These are phyloP conservation scores for Danio aesculapii DNA, from an alignment of 2,797 vertebrate genomes.

Conservation along the genomic window DNA sequence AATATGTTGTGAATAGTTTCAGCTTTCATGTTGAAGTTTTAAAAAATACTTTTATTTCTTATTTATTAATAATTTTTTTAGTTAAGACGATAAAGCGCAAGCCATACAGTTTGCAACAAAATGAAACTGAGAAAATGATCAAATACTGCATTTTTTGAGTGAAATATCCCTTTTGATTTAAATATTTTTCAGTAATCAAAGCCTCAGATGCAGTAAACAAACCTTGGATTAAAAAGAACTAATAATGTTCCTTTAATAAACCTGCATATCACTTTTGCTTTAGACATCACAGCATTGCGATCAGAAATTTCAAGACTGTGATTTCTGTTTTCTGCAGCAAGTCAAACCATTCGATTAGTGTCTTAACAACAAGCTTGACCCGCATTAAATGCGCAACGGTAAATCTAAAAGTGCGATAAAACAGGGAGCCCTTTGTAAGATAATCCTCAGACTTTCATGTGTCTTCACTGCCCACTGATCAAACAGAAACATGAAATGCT, in stretches of 20 bases:
- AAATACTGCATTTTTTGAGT: too few relatives aligned
- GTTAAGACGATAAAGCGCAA: too few relatives aligned
- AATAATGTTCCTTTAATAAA: neutral
- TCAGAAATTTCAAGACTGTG: neutral
- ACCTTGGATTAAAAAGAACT: neutral
- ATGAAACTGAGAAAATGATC: too few relatives aligned
- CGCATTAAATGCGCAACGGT: constrained; percentile 1
- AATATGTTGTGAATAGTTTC: too few relatives aligned
- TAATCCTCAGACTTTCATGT: constrained; percentile 47
- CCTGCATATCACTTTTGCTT: neutral
- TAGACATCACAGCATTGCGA: neutral
- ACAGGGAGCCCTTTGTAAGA: constrained; percentile 30
- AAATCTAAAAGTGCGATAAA: constrained; percentile 32
- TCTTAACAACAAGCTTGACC: constrained; percentile 46
- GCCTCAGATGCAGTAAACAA: neutral
- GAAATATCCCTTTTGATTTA: too few relatives aligned
- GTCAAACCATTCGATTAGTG: constrained; percentile 11
- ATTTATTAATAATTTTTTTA: too few relatives aligned
- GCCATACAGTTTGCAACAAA: too few relatives aligned
- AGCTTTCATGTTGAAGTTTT: too few relatives aligned
- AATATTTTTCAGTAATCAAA: neutral
- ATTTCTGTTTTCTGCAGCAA: neutral
- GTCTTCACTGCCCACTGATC: constrained; percentile 41
- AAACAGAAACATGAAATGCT: constrained; percentile 48
- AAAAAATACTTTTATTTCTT: too few relatives aligned